Conservation (phyloP, 2,113 vertebrate genomes). For the Motacilla tschutschensis region DNA sequence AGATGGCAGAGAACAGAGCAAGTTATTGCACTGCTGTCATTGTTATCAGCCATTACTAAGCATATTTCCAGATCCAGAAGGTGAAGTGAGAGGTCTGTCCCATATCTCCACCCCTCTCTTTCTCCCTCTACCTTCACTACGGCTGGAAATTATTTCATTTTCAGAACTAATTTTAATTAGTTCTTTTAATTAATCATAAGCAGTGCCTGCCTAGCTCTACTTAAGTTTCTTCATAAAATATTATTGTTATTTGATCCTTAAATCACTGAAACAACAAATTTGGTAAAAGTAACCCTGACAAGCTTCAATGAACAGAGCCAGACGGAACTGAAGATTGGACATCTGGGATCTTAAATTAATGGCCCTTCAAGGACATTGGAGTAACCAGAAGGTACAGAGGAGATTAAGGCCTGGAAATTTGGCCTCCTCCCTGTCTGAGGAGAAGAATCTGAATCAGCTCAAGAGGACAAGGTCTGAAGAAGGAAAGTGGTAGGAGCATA, state of each 20-base stretch:
- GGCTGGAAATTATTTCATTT: not conserved
- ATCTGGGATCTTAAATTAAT: not conserved
- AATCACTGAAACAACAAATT: not conserved
- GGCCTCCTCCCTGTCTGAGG: not conserved
- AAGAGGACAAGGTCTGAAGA: not conserved
- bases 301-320: not conserved
- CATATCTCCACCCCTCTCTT: not conserved
- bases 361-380: not conserved
- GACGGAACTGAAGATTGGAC: fast-evolving
- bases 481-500: not conserved
- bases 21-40: not conserved
- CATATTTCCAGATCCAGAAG: not conserved
- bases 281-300: not conserved
- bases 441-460: not conserved
- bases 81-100: not conserved
- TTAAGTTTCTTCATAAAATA: not conserved
- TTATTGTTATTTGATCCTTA: not conserved
- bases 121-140: not conserved
- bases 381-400: not conserved
- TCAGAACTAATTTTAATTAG: not conserved
- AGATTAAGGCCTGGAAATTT: not conserved
- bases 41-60: not conserved
- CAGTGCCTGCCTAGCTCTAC: too few relatives aligned
- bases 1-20: not conserved
- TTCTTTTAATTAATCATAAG: not conserved